phyloP scores from a whole-genome alignment of 2,888 invertebrate genomes.

The Smittia sp. region DNA sequence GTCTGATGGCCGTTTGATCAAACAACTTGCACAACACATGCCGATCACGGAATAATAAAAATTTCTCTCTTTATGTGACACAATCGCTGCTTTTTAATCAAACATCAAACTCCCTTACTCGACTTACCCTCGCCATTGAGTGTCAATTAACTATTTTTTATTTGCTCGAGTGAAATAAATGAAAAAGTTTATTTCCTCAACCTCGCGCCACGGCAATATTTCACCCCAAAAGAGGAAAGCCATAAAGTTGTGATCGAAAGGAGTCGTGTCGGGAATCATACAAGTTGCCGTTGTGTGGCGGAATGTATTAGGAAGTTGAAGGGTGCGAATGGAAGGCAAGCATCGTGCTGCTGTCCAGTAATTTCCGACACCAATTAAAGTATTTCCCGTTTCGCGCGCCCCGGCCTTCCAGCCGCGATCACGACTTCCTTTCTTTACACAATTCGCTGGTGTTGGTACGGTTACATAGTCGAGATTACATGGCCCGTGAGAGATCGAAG shows the following conservation, averaged over 20 bases:
- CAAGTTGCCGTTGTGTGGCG: constrained; percentile 21
- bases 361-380: constrained; percentile 33
- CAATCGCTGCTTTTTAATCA: constrained; percentile 35
- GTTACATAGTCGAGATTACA: constrained; percentile 14
- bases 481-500: not conserved
- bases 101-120: constrained; percentile 7
- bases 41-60: not conserved
- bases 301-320: constrained; percentile 13
- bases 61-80: constrained; percentile 11
- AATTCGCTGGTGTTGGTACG: not conserved
- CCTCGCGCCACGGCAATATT: constrained; percentile 41
- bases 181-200: constrained; percentile 39
- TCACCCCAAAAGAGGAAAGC: constrained; percentile 4
- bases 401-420: not conserved
- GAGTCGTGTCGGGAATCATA: constrained; percentile 33
- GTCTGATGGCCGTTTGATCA: constrained; percentile 16
- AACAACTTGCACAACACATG: constrained; percentile 36
- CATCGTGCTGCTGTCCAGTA: constrained; percentile 27
- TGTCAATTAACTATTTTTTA: constrained; percentile 40
- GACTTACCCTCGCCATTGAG: constrained; percentile 10
- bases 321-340: constrained; percentile 29
- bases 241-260: constrained; percentile 27
- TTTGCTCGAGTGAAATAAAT: constrained; percentile 2
- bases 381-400: constrained; percentile 22
- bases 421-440: not conserved